Percentiles rank a stretch among this genome's conserved stretches.
These are phyloP conservation scores for Drosophila grimshawi DNA, from an alignment of 1,140 invertebrate genomes.

Conservation along the genomic window DNA sequence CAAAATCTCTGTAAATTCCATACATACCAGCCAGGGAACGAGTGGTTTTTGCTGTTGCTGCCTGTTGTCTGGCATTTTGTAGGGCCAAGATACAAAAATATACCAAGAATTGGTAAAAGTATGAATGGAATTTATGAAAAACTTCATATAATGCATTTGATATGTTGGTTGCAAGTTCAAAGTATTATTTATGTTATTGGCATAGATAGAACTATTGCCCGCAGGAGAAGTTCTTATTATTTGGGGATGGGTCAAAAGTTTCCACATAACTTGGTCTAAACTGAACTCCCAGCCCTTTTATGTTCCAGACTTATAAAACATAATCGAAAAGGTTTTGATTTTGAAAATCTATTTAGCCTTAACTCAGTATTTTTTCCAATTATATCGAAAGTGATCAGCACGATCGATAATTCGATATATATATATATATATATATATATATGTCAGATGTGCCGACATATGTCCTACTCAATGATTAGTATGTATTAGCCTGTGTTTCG, in stretches of 20 bases:
- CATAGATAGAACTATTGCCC: neutral
- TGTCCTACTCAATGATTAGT: conserved; percentile 38
- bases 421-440: conserved; percentile 2
- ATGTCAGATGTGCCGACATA: conserved; percentile 15
- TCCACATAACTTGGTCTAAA: neutral
- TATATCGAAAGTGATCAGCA: too few relatives aligned
- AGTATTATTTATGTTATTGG: neutral
- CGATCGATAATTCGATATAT: too few relatives aligned
- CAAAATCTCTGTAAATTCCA: conserved; percentile 43
- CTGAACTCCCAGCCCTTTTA: too few relatives aligned
- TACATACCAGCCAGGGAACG: conserved; percentile 29
- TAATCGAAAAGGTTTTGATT: too few relatives aligned
- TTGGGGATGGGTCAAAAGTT: too few relatives aligned
- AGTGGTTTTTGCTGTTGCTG: conserved; percentile 1
- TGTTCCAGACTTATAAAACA: too few relatives aligned
- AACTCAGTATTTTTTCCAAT: too few relatives aligned
- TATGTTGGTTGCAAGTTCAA: neutral
- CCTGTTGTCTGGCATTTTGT: conserved; percentile 9
- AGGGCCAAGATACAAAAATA: conserved; percentile 26
- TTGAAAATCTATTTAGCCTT: too few relatives aligned
- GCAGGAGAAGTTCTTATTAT: too few relatives aligned
- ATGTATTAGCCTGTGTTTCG: conserved; percentile 41
- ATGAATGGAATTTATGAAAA: conserved; percentile 43
- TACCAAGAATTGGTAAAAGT: conserved; percentile 36
- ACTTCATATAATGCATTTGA: conserved; percentile 34